These are phyloP conservation scores for Platysteira castanea DNA, from an alignment of 2,113 vertebrate genomes.

Conservation along the genomic window DNA sequence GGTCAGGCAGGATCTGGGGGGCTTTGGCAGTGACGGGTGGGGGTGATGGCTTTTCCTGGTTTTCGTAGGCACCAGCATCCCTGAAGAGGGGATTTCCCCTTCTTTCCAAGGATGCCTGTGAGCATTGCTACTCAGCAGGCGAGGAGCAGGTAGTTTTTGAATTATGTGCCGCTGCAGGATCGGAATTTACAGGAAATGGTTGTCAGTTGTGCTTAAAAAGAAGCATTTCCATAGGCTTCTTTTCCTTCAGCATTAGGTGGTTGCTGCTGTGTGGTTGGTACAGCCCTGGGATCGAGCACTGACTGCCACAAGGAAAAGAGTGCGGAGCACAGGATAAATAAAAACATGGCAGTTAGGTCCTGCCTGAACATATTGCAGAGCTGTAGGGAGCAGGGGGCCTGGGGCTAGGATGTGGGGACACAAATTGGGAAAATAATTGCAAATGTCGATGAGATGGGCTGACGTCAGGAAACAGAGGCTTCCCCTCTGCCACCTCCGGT, in stretches of 20 bases:
- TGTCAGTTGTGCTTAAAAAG: background rate
- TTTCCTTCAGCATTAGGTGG: accelerated
- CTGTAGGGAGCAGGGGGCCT: background rate
- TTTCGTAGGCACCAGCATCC: background rate
- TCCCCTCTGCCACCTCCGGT: background rate
- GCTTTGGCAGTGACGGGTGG: background rate
- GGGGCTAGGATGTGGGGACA: background rate
- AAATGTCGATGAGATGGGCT: background rate
- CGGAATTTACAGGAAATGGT: background rate
- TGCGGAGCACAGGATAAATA: background rate
- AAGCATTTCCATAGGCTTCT: background rate
- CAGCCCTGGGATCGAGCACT: background rate
- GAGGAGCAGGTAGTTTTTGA: background rate
- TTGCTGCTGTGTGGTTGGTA: background rate
- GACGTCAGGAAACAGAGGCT: background rate
- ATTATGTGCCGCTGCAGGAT: background rate
- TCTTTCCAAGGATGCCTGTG: background rate
- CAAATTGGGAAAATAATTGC: background rate
- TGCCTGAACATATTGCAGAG: background rate
- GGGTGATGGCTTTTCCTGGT: background rate
- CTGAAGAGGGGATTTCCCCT: background rate
- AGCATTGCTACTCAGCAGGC: background rate
- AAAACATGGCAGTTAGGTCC: background rate
- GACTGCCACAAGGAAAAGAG: background rate
- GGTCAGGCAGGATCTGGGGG: background rate